Evolutionary conservation across 2,113 vertebrate genomes (phyloP).

Genomic region (Sclerurus mexicanus): DNA sequence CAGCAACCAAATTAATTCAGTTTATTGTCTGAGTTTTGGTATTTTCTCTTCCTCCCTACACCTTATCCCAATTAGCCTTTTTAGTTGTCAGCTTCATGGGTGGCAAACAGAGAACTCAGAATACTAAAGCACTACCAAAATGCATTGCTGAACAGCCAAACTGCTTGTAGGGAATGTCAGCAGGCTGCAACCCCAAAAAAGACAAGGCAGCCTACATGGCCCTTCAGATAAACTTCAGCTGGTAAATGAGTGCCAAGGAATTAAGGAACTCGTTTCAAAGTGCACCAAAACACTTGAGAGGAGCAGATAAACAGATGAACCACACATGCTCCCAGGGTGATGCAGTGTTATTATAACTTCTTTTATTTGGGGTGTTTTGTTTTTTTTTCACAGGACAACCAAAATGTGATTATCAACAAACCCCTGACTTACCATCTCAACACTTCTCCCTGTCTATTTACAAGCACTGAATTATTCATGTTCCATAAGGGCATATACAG

Average conservation of each 20-base stretch:
- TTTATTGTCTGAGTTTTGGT: neutral
- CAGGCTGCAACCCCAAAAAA: neutral
- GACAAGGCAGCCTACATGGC: neutral
- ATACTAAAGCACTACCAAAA: neutral
- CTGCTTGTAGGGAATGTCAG: neutral
- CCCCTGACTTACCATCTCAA: neutral
- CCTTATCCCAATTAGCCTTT: constrained; percentile 20
- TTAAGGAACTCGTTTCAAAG: neutral
- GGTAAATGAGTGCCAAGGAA: neutral
- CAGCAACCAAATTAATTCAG: neutral
- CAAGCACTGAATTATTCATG: neutral
- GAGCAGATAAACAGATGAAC: neutral
- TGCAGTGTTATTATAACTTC: neutral
- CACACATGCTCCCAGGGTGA: neutral
- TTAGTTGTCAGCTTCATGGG: neutral
- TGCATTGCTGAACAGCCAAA: neutral
- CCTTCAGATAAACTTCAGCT: neutral
- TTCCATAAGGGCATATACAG: neutral
- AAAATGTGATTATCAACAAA: neutral
- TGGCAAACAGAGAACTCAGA: neutral
- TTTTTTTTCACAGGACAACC: neutral
- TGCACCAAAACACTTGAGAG: neutral
- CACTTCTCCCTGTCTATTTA: neutral
- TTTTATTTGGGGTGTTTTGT: neutral
- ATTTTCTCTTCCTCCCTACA: neutral